phyloP scores from a whole-genome alignment of 92 coral and sea anemone species.

The Hydrozoanthus gracilis region DNA sequence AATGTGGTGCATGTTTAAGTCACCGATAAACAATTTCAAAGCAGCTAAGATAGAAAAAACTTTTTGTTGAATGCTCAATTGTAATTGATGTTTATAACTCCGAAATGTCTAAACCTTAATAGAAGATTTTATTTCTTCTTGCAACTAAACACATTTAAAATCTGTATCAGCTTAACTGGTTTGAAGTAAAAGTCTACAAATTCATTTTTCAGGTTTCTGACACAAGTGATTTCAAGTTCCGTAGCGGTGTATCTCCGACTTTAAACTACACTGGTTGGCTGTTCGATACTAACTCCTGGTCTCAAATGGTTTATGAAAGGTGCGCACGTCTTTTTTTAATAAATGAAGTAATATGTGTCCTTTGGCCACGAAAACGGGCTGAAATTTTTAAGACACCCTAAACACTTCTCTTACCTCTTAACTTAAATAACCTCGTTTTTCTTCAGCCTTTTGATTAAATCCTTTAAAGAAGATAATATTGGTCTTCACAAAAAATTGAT shows the following conservation, averaged over 20 bases:
- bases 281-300: constrained; percentile 99
- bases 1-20: too few relatives aligned
- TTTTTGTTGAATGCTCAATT: too few relatives aligned
- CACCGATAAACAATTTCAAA: too few relatives aligned
- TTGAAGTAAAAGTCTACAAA: not conserved
- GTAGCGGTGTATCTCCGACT: constrained; percentile 97
- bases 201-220: constrained; percentile 64
- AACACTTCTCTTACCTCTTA: not conserved
- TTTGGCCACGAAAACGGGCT: not conserved
- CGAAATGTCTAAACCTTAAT: not conserved
- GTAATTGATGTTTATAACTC: not conserved
- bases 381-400: not conserved
- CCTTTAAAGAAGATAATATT: too few relatives aligned
- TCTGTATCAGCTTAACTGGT: not conserved
- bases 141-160: too few relatives aligned
- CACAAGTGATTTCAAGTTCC: constrained; percentile 90
- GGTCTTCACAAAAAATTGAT: too few relatives aligned
- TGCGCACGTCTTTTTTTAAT: not conserved
- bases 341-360: not conserved
- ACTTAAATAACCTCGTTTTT: too few relatives aligned
- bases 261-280: constrained; percentile 98
- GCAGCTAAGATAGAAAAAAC: too few relatives aligned
- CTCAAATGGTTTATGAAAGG: constrained; percentile 99
- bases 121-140: too few relatives aligned
- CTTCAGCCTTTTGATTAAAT: too few relatives aligned